phyloP scores from a whole-genome alignment of 2,797 vertebrate species.

The Pseudopleuronectes americanus region DNA sequence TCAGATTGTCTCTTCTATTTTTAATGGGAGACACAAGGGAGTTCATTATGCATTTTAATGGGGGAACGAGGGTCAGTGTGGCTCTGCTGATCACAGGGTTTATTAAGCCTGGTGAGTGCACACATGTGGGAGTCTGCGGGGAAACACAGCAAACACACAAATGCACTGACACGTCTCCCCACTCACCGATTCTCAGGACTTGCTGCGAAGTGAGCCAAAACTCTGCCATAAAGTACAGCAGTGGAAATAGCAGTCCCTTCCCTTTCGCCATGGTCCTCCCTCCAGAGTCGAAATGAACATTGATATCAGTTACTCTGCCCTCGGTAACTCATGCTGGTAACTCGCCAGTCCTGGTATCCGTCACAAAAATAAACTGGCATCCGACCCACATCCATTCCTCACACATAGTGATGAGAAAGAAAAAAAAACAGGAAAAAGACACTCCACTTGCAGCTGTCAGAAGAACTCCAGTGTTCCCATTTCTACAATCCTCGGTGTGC shows the following conservation, averaged over 20 bases:
- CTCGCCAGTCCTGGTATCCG: constrained; percentile 73
- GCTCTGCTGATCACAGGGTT: background rate
- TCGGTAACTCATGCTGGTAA: constrained; percentile 75
- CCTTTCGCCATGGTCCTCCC: constrained; percentile 82
- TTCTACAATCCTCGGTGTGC: constrained; percentile 57
- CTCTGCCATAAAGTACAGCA: constrained; percentile 83
- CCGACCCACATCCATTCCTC: constrained; percentile 75
- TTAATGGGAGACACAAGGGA: background rate
- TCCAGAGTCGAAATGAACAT: constrained; percentile 75
- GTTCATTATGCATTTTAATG: constrained; percentile 1
- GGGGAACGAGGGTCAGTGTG: background rate
- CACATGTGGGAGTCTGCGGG: background rate
- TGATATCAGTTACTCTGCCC: constrained; percentile 67
- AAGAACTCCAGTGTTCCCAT: constrained; percentile 61
- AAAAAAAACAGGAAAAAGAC: constrained; percentile 39
- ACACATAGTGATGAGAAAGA: constrained; percentile 67
- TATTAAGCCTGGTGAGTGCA: background rate
- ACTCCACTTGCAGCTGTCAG: constrained; percentile 55
- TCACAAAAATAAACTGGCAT: constrained; percentile 66
- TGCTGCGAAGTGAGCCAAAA: constrained; percentile 89
- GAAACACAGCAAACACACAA: background rate
- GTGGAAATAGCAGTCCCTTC: constrained; percentile 79
- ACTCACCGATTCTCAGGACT: constrained; percentile 97
- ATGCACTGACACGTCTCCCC: background rate
- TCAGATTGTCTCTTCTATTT: background rate